These are phyloP conservation scores for Thalpophila matura DNA, from an alignment of 2,888 invertebrate species.

Conservation along the genomic window DNA sequence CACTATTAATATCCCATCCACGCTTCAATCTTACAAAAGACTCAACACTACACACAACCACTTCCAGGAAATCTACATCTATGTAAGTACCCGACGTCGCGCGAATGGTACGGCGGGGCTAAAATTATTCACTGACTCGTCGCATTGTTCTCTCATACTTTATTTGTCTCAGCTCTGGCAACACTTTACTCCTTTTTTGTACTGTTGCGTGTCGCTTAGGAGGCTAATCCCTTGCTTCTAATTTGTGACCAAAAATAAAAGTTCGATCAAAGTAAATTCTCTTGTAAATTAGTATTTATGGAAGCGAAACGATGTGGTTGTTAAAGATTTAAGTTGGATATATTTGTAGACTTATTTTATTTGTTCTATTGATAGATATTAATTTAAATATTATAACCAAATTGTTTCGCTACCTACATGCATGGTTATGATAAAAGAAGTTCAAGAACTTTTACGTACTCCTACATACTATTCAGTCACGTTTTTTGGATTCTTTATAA, in stretches of 20 bases:
- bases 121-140: conserved; percentile 89
- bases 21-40: conserved; percentile 16
- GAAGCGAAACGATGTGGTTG: conserved; percentile 51
- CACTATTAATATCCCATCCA: conserved; percentile 19
- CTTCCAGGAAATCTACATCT: conserved; percentile 67
- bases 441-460: too few species aligned
- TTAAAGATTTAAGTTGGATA: conserved; percentile 44
- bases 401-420: too few species aligned
- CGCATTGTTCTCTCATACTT: conserved; percentile 89
- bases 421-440: too few species aligned
- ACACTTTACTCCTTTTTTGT: conserved; percentile 78
- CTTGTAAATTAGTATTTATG: conserved; percentile 54
- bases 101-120: conserved; percentile 80
- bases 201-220: conserved; percentile 81
- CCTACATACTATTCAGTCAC: too few species aligned
- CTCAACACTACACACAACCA: not conserved
- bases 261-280: conserved; percentile 72
- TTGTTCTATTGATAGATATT: too few species aligned
- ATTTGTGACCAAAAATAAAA: conserved; percentile 84
- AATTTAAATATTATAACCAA: too few species aligned
- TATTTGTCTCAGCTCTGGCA: conserved; percentile 80
- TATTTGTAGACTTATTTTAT: conserved; percentile 20
- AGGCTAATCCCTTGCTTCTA: conserved; percentile 81
- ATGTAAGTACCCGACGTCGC: conserved; percentile 70
- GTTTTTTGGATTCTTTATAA: too few species aligned